A percentile compares a stretch with the other conserved stretches of the same genome.
Evolutionary conservation across 2,113 vertebrate species (phyloP).

Genomic region (Actenoides hombroni): DNA sequence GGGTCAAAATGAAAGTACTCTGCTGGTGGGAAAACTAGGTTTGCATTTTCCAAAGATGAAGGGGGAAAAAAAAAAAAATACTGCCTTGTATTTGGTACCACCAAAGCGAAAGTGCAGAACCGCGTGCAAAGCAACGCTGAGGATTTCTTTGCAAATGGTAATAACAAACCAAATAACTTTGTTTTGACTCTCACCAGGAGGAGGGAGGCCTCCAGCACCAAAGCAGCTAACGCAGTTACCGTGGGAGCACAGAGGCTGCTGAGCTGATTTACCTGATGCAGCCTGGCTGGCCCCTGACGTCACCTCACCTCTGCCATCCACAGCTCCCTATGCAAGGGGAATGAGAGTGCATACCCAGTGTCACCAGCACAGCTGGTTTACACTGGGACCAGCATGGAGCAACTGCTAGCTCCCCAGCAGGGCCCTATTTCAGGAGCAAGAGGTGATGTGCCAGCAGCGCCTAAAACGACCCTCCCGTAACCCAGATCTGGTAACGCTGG

Average conservation of each 20-base stretch:
- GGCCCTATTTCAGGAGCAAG: neutral
- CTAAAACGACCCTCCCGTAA: neutral
- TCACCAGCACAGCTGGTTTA: neutral
- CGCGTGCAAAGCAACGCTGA: neutral
- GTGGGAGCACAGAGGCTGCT: neutral
- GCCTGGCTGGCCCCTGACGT: neutral
- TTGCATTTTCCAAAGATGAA: neutral
- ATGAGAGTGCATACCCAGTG: fast-evolving
- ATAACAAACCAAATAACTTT: neutral
- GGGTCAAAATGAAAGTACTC: neutral
- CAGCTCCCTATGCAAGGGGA: fast-evolving
- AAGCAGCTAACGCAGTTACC: neutral
- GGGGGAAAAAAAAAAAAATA: too few relatives aligned
- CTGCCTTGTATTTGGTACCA: neutral
- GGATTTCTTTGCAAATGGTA: neutral
- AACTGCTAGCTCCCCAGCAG: neutral
- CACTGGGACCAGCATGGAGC: neutral
- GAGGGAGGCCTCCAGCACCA: neutral
- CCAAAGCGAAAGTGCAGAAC: neutral
- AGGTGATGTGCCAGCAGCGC: neutral
- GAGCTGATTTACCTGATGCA: neutral
- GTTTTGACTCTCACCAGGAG: neutral
- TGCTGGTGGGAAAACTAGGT: neutral
- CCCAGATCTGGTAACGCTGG: neutral
- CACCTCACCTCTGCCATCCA: fast-evolving